Evolutionary conservation across 1,140 invertebrate genomes (phyloP).

Genomic region (Ridgeia piscesae): DNA sequence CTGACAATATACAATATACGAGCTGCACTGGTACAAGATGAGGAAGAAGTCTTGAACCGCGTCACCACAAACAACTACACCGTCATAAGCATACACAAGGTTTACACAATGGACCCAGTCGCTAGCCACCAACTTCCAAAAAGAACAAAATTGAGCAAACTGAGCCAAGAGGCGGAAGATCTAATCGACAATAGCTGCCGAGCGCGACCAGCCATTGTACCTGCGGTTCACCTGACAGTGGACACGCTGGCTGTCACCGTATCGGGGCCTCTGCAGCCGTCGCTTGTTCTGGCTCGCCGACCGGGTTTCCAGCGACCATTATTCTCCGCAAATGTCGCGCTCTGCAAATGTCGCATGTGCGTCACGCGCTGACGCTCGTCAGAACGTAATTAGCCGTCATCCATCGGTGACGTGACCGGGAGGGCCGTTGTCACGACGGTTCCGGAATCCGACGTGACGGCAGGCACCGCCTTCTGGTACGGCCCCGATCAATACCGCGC

Average conservation of each 20-base stretch:
- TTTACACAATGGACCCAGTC: too few species aligned
- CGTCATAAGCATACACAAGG: too few species aligned
- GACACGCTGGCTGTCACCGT: not conserved
- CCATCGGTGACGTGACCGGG: not conserved
- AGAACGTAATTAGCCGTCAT: not conserved
- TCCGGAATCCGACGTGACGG: not conserved
- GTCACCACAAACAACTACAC: too few species aligned
- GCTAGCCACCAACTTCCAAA: too few species aligned
- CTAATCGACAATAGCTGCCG: not conserved
- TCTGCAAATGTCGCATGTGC: not conserved
- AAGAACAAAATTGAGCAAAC: too few species aligned
- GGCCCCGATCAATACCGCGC: not conserved
- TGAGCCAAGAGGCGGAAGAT: too few species aligned
- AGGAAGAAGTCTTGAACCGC: too few species aligned
- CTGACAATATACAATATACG: too few species aligned
- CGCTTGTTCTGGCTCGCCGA: not conserved
- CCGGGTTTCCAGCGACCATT: not conserved
- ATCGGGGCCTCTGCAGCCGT: too few species aligned
- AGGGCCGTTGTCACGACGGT: too few species aligned
- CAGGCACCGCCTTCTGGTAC: not conserved
- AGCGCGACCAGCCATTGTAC: not conserved
- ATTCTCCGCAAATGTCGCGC: not conserved
- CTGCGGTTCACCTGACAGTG: not conserved
- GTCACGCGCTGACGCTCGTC: not conserved
- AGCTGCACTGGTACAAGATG: too few species aligned